Conservation (phyloP, 2,797 vertebrate genomes). For the Enteromius anoplus region DNA sequence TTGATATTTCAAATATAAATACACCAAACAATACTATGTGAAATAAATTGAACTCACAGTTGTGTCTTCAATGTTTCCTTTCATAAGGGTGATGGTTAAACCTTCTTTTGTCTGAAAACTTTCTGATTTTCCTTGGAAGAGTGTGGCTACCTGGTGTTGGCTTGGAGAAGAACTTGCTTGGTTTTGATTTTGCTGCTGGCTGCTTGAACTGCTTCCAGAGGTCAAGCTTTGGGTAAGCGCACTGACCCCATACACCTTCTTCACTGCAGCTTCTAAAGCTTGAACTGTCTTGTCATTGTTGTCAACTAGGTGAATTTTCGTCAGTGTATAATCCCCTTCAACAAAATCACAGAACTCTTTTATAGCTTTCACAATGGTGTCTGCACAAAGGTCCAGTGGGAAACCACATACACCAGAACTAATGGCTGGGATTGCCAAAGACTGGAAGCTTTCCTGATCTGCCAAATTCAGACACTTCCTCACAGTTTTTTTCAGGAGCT, state of each 20-base stretch:
- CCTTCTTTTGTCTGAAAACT: conserved; percentile 77
- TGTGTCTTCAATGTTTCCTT: conserved; percentile 76
- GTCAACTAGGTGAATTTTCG: conserved; percentile 80
- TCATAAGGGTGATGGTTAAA: conserved; percentile 73
- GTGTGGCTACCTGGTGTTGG: not conserved
- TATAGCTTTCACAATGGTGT: conserved; percentile 75
- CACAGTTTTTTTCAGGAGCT: conserved; percentile 72
- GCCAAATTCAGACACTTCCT: conserved; percentile 75
- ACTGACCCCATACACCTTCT: conserved; percentile 65
- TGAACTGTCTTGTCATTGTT: conserved; percentile 58
- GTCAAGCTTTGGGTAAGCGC: not conserved
- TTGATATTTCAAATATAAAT: not conserved
- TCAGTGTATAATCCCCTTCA: conserved; percentile 63
- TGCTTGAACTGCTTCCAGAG: not conserved
- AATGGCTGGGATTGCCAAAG: conserved; percentile 86
- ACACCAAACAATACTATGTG: not conserved
- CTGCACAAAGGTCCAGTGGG: conserved; percentile 71
- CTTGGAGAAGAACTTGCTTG: conserved; percentile 14
- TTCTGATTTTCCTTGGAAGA: conserved; percentile 12
- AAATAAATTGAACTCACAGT: conserved; percentile 71
- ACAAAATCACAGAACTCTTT: conserved; percentile 73
- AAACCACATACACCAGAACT: conserved; percentile 76
- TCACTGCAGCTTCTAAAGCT: conserved; percentile 70
- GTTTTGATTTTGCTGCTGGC: conserved; percentile 14
- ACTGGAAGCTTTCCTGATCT: conserved; percentile 61